Base-by-base conservation (phyloP, 2,888 invertebrate species). In the Andrena bucephala region DNA sequence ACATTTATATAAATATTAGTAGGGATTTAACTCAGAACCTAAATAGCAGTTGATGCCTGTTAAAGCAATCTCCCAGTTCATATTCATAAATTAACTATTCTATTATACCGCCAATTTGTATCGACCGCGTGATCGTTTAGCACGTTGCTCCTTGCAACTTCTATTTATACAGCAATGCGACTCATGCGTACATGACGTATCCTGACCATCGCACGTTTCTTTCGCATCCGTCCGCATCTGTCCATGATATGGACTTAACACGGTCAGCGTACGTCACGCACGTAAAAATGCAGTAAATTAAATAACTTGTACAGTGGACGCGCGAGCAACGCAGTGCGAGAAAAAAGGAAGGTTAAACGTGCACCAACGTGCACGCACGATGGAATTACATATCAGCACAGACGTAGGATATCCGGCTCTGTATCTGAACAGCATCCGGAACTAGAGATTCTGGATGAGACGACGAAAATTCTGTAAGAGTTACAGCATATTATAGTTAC, bases 391-490 rank as follows among this genome's bases (percentile, higher is more conserved):
- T 63, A 33, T 57, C 36, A 20, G 24, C 1, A 63, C 20, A 29
- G 71, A 72, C 66, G 65, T 57, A 69, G 59, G 68, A 75, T 78
- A 65, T 81, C 77, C 69, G 81, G 52, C 31, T 70, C 20, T 57
- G 31, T 72, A 70, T 83, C 69, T 60, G 65, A 31, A 57, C 71
- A 83, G 67, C 74, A 82, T 78, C 74, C 74, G 83, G 83, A 62
- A 33, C 42, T 52, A 62, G 52, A 77, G 36, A 67, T 70, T 72
- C 31, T 36, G 50, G 29, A 73, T 70, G 77, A 36, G 57, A 60
- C 29, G 4, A 62, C 60, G 57, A 65, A n/a, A 29, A 70, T 60
- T 29, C 42, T 66, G 83, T 81, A 81, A 83, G 83, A 7, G 63
- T 20, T 70, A 81, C 13, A 60, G 2, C 6, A n/a, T 5, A 67